Percentiles rank a stretch among this genome's conserved stretches.
Evolutionary conservation across 2,113 vertebrate species (phyloP).

Genomic region (Atlantisia rogersi): DNA sequence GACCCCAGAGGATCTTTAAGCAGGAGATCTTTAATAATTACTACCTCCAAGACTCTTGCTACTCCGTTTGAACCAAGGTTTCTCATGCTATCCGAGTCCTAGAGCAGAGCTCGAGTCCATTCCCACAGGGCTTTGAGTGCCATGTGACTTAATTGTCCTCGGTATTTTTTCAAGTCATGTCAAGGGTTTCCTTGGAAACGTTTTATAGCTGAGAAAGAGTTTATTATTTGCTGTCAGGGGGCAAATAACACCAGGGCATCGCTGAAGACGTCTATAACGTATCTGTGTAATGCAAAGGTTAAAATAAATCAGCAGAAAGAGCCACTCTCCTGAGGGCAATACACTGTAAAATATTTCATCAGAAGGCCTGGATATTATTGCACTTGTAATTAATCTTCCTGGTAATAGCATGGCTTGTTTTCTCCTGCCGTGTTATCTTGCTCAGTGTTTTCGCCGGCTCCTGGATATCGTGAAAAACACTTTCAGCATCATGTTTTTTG

Average conservation of each 20-base stretch:
- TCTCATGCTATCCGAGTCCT: constrained; percentile 25
- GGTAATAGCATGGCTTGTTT: background rate
- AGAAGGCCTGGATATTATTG: constrained; percentile 56
- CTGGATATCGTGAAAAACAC: constrained; percentile 27
- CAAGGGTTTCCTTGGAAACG: constrained; percentile 48
- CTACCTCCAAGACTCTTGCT: constrained; percentile 45
- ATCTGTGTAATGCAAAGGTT: constrained; percentile 49
- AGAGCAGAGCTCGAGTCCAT: background rate
- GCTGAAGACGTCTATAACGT: constrained; percentile 19
- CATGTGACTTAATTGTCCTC: constrained; percentile 44
- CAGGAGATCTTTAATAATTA: constrained; percentile 35
- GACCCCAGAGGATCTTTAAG: constrained; percentile 29
- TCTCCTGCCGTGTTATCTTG: background rate
- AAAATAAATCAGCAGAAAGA: constrained; percentile 68
- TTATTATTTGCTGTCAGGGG: constrained; percentile 60
- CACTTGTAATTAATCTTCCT: constrained; percentile 64
- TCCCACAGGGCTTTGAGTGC: background rate
- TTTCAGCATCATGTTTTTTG: background rate
- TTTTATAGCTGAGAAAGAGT: constrained; percentile 43
- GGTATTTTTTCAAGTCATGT: background rate
- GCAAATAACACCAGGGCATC: constrained; percentile 45
- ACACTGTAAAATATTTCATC: constrained; percentile 66
- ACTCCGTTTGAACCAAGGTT: constrained; percentile 9
- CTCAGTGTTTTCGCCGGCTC: background rate
- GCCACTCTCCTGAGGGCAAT: constrained; percentile 49